Evolutionary conservation across 2,113 vertebrate species (phyloP).

Genomic region (Rhinogobius similis): DNA sequence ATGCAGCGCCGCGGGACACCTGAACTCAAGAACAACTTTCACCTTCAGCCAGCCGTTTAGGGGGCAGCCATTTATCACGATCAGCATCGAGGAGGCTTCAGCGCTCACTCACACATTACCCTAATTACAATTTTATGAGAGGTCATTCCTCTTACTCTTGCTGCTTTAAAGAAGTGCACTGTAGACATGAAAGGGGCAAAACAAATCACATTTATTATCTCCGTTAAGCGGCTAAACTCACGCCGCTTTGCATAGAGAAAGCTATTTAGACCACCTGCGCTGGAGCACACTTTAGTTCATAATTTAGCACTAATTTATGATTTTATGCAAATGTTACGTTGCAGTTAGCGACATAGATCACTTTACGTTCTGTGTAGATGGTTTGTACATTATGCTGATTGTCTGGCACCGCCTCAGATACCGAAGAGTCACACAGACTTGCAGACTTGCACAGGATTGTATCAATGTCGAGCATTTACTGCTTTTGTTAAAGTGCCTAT

Average conservation of each 20-base stretch:
- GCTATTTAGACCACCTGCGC: slow-evolving; percentile 49
- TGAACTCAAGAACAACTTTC: slow-evolving; percentile 56
- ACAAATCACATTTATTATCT: slow-evolving; percentile 68
- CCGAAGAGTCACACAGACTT: no score
- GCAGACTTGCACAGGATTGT: no score
- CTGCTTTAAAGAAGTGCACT: slow-evolving; percentile 54
- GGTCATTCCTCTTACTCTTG: slow-evolving; percentile 66
- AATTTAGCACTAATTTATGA: slow-evolving; percentile 51
- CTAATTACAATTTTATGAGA: slow-evolving; percentile 73
- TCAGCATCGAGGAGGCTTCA: slow-evolving; percentile 47
- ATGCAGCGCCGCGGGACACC: slow-evolving; percentile 27
- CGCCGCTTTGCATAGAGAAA: slow-evolving; percentile 30
- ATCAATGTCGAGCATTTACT: no score
- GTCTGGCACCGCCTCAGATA: background rate
- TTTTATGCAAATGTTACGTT: slow-evolving; percentile 24
- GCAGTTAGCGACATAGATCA: slow-evolving; percentile 3
- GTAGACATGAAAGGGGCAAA: slow-evolving; percentile 50
- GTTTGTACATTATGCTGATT: background rate
- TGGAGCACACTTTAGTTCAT: no score
- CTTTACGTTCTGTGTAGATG: background rate
- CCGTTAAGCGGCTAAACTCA: slow-evolving; percentile 46
- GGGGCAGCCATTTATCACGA: slow-evolving; percentile 60
- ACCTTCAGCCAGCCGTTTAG: slow-evolving; percentile 58
- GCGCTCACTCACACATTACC: slow-evolving; percentile 71
- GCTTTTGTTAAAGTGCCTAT: no score